Conservation (phyloP, 30 jellyfish, hydroid and myxozoan genomes). For the Pseudorhiza aurosa region DNA sequence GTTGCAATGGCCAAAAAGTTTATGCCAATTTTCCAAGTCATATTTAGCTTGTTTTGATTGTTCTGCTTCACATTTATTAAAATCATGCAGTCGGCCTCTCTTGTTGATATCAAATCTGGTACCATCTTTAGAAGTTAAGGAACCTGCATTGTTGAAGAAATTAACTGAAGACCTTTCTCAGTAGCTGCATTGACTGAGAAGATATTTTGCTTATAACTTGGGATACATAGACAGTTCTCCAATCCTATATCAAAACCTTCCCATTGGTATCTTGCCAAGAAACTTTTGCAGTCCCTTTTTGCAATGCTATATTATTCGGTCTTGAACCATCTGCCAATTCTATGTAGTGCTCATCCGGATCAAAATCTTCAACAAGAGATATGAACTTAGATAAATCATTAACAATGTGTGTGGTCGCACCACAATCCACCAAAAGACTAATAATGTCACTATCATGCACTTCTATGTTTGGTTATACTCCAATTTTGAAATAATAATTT, state of each 20-base stretch:
- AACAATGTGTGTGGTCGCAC: constrained; percentile 56
- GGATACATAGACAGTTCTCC: no score
- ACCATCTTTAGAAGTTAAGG: no score
- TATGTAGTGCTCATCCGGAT: constrained; percentile 56
- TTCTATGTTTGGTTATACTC: no score
- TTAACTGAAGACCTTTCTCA: no score
- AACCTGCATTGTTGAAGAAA: no score
- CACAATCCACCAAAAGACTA: constrained; percentile 71
- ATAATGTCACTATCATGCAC: no score
- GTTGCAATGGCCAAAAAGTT: constrained; percentile 30
- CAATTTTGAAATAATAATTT: no score
- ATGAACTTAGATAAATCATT: constrained; percentile 25
- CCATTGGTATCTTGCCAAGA: no score
- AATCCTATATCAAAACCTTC: no score
- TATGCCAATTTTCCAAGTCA: constrained; percentile 6
- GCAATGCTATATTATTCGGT: constrained; percentile 49
- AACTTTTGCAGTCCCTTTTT: no score
- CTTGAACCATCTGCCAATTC: constrained; percentile 72
- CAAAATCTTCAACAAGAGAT: constrained; percentile 21
- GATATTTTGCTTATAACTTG: no score
- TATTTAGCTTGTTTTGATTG: neutral
- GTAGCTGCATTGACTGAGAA: no score
- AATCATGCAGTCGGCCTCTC: neutral
- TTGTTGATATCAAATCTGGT: neutral
- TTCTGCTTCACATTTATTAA: neutral